Evolutionary conservation across 2,113 vertebrate genomes (phyloP).

Genomic region (Carollia perspicillata): DNA sequence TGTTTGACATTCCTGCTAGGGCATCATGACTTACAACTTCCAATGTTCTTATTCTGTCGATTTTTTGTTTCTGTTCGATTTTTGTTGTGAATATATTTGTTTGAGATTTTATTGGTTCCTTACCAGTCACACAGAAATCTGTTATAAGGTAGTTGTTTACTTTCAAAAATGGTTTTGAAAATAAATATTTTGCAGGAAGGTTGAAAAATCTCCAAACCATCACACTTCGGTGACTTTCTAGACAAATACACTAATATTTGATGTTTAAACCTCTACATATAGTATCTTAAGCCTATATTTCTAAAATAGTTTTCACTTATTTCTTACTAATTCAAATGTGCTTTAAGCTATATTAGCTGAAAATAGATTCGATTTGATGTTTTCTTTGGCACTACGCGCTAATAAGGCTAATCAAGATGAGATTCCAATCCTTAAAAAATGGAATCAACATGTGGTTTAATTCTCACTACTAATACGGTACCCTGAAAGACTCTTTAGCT

Average conservation of each 20-base stretch:
- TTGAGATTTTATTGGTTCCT: neutral
- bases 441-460: conserved; percentile 78
- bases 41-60: neutral
- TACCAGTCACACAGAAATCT: neutral
- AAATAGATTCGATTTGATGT: conserved; percentile 68
- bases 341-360: conserved; percentile 63
- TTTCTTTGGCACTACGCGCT: conserved; percentile 67
- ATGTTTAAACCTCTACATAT: neutral
- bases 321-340: conserved; percentile 48
- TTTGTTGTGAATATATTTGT: neutral
- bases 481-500: conserved; percentile 76
- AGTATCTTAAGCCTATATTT: neutral
- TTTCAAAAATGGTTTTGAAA: neutral
- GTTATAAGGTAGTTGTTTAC: neutral
- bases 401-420: conserved; percentile 71
- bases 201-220: neutral
- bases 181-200: neutral
- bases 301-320: conserved; percentile 17
- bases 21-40: neutral
- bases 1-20: neutral
- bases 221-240: neutral
- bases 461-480: conserved; percentile 73
- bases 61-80: neutral
- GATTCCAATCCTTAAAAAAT: conserved; percentile 72
- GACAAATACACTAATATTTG: neutral